These are phyloP conservation scores for Melanotaenia nigrans DNA, from an alignment of 2,797 vertebrate genomes.

Conservation along the genomic window DNA sequence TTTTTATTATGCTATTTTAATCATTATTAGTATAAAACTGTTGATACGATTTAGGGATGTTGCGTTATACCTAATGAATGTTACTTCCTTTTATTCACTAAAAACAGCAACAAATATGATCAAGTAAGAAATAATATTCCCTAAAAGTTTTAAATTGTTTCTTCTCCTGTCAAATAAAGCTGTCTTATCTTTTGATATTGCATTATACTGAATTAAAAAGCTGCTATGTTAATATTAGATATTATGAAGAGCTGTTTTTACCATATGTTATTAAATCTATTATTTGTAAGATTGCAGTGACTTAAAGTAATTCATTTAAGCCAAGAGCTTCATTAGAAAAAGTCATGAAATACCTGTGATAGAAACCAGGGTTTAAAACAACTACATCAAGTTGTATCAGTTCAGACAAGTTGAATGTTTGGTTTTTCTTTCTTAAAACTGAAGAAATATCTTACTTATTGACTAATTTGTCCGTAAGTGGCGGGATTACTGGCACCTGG, in stretches of 20 bases:
- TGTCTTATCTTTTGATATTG: neutral
- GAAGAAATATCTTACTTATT: slow-evolving; percentile 18
- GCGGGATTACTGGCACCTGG: slow-evolving; percentile 39
- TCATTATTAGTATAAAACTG: no score
- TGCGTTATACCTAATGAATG: neutral
- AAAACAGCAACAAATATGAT: neutral
- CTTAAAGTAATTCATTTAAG: neutral
- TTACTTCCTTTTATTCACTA: neutral
- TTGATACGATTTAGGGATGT: no score
- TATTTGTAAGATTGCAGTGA: neutral
- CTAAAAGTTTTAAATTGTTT: no score
- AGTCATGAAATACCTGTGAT: neutral
- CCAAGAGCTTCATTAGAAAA: neutral
- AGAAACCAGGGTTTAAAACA: neutral
- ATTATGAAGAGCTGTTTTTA: neutral
- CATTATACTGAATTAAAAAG: neutral
- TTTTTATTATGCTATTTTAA: no score
- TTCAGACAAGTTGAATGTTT: slow-evolving; percentile 13
- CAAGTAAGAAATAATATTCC: no score
- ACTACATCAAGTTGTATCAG: neutral
- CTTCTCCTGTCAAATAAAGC: no score
- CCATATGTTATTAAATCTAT: neutral
- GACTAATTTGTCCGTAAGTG: slow-evolving; percentile 31
- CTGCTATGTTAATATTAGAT: neutral
- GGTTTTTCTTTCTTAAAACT: slow-evolving; percentile 26